phyloP scores from a whole-genome alignment of 1,140 invertebrate species.

The Daktulosphaira vitifoliae region DNA sequence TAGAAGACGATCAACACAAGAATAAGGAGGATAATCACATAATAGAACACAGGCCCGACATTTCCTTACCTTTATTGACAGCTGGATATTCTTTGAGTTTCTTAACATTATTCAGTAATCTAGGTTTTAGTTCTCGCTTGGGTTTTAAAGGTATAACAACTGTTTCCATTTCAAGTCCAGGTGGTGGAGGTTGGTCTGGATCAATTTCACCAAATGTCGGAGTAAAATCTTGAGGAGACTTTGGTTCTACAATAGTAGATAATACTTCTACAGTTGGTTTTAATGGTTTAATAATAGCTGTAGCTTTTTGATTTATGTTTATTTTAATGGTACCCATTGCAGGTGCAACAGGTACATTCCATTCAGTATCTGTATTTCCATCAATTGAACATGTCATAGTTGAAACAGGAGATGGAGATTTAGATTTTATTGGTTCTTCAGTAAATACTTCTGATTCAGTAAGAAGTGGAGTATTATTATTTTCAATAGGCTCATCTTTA shows the following conservation, averaged over 20 bases:
- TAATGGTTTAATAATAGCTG: background rate
- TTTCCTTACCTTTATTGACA: conserved; percentile 61
- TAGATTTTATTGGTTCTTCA: conserved; percentile 39
- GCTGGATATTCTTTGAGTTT: conserved; percentile 60
- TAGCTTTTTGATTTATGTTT: conserved; percentile 20
- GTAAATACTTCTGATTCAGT: conserved; percentile 43
- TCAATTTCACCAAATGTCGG: conserved; percentile 38
- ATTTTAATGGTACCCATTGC: conserved; percentile 19
- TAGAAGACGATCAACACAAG: conserved; percentile 20
- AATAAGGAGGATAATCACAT: conserved; percentile 50
- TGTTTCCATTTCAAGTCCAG: conserved; percentile 8
- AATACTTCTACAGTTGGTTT: background rate
- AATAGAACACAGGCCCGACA: conserved; percentile 73
- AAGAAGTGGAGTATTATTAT: conserved; percentile 39
- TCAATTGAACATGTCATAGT: conserved; percentile 26
- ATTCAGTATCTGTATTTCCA: conserved; percentile 14
- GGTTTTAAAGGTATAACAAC: conserved; percentile 45
- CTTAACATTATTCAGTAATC: conserved; percentile 56
- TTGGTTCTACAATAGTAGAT: background rate
- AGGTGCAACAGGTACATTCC: conserved; percentile 16
- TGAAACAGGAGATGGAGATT: conserved; percentile 35
- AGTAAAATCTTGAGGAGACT: background rate
- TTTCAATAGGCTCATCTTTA: conserved; percentile 37
- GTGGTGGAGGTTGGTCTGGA: conserved; percentile 5
- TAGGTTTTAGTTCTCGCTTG: conserved; percentile 49